Evolutionary conservation across 2,113 vertebrate species (phyloP), one percentile per base, ranked within the genome.

Genomic region (Phalacrocorax brasilianus): DNA sequence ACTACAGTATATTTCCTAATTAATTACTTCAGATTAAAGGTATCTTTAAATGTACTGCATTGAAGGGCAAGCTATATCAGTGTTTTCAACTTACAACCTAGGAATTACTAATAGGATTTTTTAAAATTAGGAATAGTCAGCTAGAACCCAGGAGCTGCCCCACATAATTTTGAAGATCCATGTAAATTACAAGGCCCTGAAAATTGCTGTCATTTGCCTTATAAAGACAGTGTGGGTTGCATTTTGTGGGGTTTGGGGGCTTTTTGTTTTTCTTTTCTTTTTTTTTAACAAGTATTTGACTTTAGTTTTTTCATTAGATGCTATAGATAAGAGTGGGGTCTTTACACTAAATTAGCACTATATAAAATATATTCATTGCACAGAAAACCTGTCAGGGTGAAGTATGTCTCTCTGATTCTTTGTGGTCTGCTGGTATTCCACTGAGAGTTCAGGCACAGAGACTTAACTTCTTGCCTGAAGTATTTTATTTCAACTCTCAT

Each of bases 61-160:
- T 78, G 79, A 84, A 94, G 67, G 47, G 56, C 80, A 92, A 81
- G 55, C 26, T 38, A 38, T 26, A 56, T 35, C 7, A 10, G 20
- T 70, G 78, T 83, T 88, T 96, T 86, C 85, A 88, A 88, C 14
- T 88, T 90, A 19, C 30, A 92, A 65, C 59, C 63, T 70, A 74
- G 63, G 86, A 87, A 83, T 63, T 77, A 61, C 73, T 96, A 83
- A 92, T 85, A 44, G 42, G 38, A 89, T 72, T 85, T 74, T 52
- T 95, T 96, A 93, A 93, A 95, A 95, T 95, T 93, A 93, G 95
- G n/a, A 92, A 88, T 73, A 92, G n/a, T 67, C 56, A 62, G 33
- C 38, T 55, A 55, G 23, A 81, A 35, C 5, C 5, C 12, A 96
- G 58, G 50, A 92, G 53, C 61, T 74, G 70, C 32, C 81, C 70